These are phyloP conservation scores for Scaptomyza parva DNA, from an alignment of 2,888 invertebrate genomes.

Conservation along the genomic window DNA sequence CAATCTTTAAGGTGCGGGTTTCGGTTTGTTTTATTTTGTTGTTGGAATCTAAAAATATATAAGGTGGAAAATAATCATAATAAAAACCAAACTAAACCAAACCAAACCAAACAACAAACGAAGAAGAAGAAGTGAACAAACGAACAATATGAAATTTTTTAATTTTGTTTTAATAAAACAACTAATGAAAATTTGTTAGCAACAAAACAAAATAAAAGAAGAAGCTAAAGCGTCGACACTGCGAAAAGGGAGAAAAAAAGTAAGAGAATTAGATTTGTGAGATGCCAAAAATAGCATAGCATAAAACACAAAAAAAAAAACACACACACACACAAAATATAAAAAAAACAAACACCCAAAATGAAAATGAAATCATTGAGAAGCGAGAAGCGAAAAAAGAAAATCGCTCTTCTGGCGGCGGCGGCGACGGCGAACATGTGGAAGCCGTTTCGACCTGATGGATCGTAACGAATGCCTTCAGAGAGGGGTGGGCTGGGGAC, in stretches of 20 bases:
- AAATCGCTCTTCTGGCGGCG: slow-evolving; percentile 24
- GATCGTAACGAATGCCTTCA: slow-evolving; percentile 10
- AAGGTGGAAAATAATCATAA: slow-evolving; percentile 55
- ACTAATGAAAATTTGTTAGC: slow-evolving; percentile 44
- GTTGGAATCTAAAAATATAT: slow-evolving; percentile 63
- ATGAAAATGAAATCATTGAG: slow-evolving; percentile 71
- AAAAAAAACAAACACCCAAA: slow-evolving; percentile 43
- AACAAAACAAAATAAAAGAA: slow-evolving; percentile 24
- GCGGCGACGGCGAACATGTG: no score
- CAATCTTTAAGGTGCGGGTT: slow-evolving; percentile 29
- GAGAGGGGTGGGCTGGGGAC: background rate
- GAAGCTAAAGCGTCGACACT: slow-evolving; percentile 16
- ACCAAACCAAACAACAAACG: background rate
- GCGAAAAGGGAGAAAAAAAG: slow-evolving; percentile 1
- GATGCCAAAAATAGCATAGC: slow-evolving; percentile 67
- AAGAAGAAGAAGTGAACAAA: slow-evolving; percentile 31
- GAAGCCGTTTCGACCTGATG: slow-evolving; percentile 30
- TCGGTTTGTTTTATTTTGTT: slow-evolving; percentile 21
- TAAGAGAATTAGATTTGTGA: slow-evolving; percentile 13
- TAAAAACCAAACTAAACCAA: slow-evolving; percentile 41
- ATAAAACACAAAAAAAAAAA: slow-evolving; percentile 42
- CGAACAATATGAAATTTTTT: slow-evolving; percentile 57
- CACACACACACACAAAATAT: slow-evolving; percentile 34
- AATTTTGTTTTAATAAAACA: slow-evolving; percentile 64
- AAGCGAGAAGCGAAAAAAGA: slow-evolving; percentile 25